Evolutionary conservation across 2,888 invertebrate genomes (phyloP).

Genomic region (Mesorhabditis belari): DNA sequence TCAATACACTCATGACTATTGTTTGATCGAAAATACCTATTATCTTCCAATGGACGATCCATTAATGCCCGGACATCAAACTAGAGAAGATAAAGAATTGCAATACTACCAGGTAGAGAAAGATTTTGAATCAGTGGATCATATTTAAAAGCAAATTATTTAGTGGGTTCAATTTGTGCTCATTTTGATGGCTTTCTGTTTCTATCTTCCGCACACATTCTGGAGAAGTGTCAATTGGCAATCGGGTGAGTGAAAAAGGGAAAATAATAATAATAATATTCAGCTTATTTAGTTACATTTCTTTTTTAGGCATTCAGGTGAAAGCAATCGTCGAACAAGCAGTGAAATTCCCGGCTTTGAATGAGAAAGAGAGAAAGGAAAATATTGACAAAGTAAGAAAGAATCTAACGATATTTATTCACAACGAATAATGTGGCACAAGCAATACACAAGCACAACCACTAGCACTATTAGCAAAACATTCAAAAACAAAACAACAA

Average conservation of each 20-base stretch:
- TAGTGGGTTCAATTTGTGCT: slow-evolving; percentile 53
- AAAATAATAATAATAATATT: too few relatives aligned
- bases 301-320: neutral
- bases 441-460: too few relatives aligned
- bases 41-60: slow-evolving; percentile 40
- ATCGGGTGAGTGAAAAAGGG: slow-evolving; percentile 26
- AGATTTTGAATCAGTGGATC: neutral
- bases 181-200: slow-evolving; percentile 46
- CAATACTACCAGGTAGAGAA: slow-evolving; percentile 42
- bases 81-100: slow-evolving; percentile 32
- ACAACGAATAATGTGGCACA: too few relatives aligned
- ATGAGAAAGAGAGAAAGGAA: too few relatives aligned
- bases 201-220: slow-evolving; percentile 47
- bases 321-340: neutral
- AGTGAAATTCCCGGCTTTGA: too few relatives aligned
- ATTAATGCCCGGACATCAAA: slow-evolving; percentile 18
- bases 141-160: neutral
- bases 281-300: too few relatives aligned
- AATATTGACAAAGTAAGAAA: too few relatives aligned
- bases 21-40: slow-evolving; percentile 59
- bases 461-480: too few relatives aligned
- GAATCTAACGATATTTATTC: too few relatives aligned
- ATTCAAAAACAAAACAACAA: too few relatives aligned
- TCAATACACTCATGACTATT: slow-evolving; percentile 58
- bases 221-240: slow-evolving; percentile 53